These are phyloP conservation scores for Microplitis deprimator DNA, from an alignment of 2,888 invertebrate genomes.

Conservation along the genomic window DNA sequence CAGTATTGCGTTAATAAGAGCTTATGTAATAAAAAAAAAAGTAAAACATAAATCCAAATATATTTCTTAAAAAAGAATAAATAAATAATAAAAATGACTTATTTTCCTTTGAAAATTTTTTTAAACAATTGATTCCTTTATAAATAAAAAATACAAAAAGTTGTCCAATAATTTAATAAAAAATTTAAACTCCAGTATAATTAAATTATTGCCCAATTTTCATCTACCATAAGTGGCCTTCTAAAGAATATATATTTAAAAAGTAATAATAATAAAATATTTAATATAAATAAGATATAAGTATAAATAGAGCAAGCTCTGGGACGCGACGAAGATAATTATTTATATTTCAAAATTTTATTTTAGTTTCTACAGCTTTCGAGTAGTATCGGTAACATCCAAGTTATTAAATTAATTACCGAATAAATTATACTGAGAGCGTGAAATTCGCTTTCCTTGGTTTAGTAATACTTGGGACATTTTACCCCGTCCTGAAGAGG, in stretches of 20 bases:
- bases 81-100: neutral
- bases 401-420: slow-evolving; percentile 33
- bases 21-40: neutral
- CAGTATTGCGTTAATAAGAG: neutral
- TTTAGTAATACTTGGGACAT: slow-evolving; percentile 34
- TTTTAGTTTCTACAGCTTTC: slow-evolving; percentile 4
- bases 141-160: neutral
- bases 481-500: slow-evolving; percentile 18
- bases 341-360: neutral
- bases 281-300: neutral
- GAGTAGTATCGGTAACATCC: slow-evolving; percentile 15
- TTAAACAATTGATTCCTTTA: too few species aligned
- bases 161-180: too few species aligned
- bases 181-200: too few species aligned
- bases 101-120: too few species aligned
- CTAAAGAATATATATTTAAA: too few species aligned
- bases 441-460: slow-evolving; percentile 34
- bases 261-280: too few species aligned
- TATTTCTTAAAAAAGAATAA: neutral
- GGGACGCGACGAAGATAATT: too few species aligned
- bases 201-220: too few species aligned
- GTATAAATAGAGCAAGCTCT: neutral
- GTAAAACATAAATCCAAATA: neutral
- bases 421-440: slow-evolving; percentile 36
- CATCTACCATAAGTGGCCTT: too few species aligned